These are phyloP conservation scores for Oryzias celebensis DNA, from an alignment of 2,113 vertebrate species.

Conservation along the genomic window DNA sequence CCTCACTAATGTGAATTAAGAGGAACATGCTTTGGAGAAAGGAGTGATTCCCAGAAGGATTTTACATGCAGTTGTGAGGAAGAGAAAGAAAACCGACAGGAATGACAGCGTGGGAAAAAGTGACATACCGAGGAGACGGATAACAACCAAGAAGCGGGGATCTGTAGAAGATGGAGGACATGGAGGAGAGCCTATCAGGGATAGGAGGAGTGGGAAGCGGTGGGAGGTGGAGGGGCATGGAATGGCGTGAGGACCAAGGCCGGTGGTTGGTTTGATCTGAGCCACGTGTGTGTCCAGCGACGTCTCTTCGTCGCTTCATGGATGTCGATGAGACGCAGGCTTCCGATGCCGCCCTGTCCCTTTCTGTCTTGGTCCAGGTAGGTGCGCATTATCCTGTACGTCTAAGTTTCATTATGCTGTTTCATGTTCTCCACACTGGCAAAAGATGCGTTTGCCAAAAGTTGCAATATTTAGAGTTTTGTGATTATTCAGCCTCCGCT, in stretches of 20 bases:
- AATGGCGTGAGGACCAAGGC: constrained; percentile 74
- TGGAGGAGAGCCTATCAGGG: constrained; percentile 44
- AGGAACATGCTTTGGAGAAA: constrained; percentile 20
- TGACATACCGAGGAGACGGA: constrained; percentile 41
- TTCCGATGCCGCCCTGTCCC: constrained; percentile 39
- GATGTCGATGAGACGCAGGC: constrained; percentile 52
- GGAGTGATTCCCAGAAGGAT: constrained; percentile 35
- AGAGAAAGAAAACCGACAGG: constrained; percentile 38
- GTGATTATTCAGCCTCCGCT: constrained; percentile 25
- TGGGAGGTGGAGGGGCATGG: constrained; percentile 52
- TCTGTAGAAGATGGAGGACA: constrained; percentile 66
- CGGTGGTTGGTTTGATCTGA: constrained; percentile 72
- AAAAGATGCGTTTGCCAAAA: constrained; percentile 24
- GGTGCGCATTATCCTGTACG: constrained; percentile 41
- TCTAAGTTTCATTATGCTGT: constrained; percentile 20
- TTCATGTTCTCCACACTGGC: constrained; percentile 23
- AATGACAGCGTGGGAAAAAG: constrained; percentile 50
- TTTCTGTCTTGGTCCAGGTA: constrained; percentile 64
- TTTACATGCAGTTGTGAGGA: constrained; percentile 24
- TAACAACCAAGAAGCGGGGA: constrained; percentile 47
- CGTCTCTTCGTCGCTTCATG: constrained; percentile 55
- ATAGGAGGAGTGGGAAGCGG: constrained; percentile 47
- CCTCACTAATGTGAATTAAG: constrained; percentile 31
- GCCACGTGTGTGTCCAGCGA: constrained; percentile 67
- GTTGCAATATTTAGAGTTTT: constrained; percentile 58